A percentile compares a stretch with the other conserved stretches of the same genome.
These are phyloP conservation scores for Erythrolamprus reginae DNA, from an alignment of 2,113 vertebrate species.

Conservation along the genomic window DNA sequence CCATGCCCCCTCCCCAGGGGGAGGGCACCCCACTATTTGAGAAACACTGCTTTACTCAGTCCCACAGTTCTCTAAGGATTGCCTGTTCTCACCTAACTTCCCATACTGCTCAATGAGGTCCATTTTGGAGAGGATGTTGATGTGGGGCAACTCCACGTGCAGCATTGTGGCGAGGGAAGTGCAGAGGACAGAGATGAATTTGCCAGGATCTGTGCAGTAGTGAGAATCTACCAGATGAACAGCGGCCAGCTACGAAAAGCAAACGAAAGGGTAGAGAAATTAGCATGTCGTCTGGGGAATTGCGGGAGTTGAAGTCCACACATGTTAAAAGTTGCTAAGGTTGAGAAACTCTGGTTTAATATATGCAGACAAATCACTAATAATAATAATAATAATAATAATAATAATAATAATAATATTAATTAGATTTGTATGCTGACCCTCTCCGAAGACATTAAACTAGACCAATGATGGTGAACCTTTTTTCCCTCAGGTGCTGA, in stretches of 20 bases:
- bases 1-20: no score
- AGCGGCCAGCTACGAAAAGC: slow-evolving; percentile 77
- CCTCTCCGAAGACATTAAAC: no score
- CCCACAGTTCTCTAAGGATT: not conserved
- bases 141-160: slow-evolving; percentile 91
- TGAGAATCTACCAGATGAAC: slow-evolving; percentile 98
- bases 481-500: no score
- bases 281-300: not conserved
- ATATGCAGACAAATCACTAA: not conserved
- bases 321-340: not conserved
- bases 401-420: no score
- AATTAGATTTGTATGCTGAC: no score
- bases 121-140: slow-evolving; percentile 97
- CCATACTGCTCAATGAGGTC: slow-evolving; percentile 95
- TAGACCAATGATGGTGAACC: no score
- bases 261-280: not conserved
- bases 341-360: not conserved
- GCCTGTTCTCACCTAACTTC: slow-evolving; percentile 78
- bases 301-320: not conserved
- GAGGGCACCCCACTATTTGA: no score
- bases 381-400: no score
- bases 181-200: slow-evolving; percentile 96
- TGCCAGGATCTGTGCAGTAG: slow-evolving; percentile 93
- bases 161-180: slow-evolving; percentile 95
- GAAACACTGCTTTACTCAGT: no score